Percentiles rank a stretch among this genome's conserved stretches.
These are phyloP conservation scores for Dolichoris vasculosae DNA, from an alignment of 1,140 invertebrate species.

Conservation along the genomic window DNA sequence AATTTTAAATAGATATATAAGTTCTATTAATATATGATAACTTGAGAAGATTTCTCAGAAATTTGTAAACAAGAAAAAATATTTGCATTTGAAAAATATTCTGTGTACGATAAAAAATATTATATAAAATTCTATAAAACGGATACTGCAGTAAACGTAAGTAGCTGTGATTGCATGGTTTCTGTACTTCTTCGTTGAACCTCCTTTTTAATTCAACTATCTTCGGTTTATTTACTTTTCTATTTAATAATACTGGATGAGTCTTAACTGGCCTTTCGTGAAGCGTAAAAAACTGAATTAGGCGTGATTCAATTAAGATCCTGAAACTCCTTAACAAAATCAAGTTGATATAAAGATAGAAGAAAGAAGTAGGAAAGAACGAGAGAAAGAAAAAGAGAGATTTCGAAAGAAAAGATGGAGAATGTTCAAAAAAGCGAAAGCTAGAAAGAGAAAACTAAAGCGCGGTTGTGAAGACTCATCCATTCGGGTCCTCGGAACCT, in stretches of 20 bases:
- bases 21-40: no score
- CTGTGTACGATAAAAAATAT: no score
- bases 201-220: conserved; percentile 42
- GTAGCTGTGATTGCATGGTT: conserved; percentile 21
- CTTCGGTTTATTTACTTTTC: conserved; percentile 33
- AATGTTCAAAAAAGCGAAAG: not conserved
- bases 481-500: conserved; percentile 1
- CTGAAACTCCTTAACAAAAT: conserved; percentile 51
- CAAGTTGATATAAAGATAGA: conserved; percentile 31
- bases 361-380: not conserved
- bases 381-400: not conserved
- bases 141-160: not conserved
- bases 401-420: not conserved
- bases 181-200: not conserved
- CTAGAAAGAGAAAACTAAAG: not conserved
- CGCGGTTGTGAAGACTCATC: conserved; percentile 28
- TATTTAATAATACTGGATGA: conserved; percentile 45
- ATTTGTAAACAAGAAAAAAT: no score
- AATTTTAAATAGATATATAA: no score
- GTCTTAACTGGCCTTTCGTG: conserved; percentile 17
- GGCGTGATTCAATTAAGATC: conserved; percentile 51
- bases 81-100: no score
- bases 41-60: no score
- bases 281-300: conserved; percentile 48
- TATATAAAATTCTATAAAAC: not conserved